phyloP scores from a whole-genome alignment of 2,113 vertebrate genomes.

The Melanerpes formicivorus region DNA sequence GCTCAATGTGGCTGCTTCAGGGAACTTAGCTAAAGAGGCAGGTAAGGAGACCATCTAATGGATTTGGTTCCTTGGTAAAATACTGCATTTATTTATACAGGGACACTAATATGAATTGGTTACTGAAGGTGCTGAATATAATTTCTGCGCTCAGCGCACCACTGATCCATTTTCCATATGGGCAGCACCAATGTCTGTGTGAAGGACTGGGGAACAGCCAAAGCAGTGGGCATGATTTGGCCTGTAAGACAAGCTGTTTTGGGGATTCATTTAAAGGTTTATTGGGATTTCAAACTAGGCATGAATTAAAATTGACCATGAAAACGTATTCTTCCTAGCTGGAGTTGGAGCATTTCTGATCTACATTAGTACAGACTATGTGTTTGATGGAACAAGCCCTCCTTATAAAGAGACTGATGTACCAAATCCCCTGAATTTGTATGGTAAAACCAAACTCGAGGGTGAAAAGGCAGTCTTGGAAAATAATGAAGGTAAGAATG shows the following conservation, averaged over 20 bases:
- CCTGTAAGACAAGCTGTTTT: not conserved
- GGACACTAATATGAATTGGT: fast-evolving
- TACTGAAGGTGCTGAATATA: not conserved
- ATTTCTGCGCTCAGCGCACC: not conserved
- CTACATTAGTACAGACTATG: constrained; percentile 96
- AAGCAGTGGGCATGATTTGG: not conserved
- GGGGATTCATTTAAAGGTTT: not conserved
- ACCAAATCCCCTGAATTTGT: constrained; percentile 90
- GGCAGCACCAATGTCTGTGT: fast-evolving
- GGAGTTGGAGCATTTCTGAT: constrained; percentile 85
- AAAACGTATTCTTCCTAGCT: constrained; percentile 61
- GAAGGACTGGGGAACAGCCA: not conserved
- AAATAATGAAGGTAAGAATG: constrained; percentile 86
- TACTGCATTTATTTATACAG: not conserved
- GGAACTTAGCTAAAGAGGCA: constrained; percentile 90
- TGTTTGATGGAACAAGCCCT: constrained; percentile 93
- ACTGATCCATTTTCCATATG: fast-evolving
- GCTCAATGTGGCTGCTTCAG: constrained; percentile 91
- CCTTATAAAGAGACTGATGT: constrained; percentile 91
- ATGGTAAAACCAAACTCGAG: constrained; percentile 93
- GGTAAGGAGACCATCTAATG: constrained; percentile 72
- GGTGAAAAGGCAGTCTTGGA: constrained; percentile 89
- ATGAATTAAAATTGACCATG: not conserved
- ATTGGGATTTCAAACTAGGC: not conserved
- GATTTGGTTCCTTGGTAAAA: not conserved